Evolutionary conservation across 2,888 invertebrate species (phyloP).

Genomic region (Cataglyphis albicans): DNA sequence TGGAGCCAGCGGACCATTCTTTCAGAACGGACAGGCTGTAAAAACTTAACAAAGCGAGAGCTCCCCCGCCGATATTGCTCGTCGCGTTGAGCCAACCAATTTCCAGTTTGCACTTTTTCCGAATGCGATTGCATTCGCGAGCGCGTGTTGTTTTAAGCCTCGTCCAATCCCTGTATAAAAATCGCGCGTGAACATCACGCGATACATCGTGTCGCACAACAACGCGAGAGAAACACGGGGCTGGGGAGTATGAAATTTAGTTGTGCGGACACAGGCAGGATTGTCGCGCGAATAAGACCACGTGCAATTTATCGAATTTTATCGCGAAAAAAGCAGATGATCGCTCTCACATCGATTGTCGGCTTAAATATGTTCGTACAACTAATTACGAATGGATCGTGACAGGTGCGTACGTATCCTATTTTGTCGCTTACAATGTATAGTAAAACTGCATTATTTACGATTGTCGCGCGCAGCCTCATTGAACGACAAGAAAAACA

Average conservation of each 20-base stretch:
- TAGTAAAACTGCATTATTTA: conserved; percentile 65
- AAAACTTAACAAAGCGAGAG: conserved; percentile 33
- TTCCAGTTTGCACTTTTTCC: conserved; percentile 37
- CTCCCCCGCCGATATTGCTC: conserved; percentile 35
- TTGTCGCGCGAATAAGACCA: background rate
- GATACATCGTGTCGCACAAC: background rate
- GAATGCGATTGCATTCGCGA: conserved; percentile 35
- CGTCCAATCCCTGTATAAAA: conserved; percentile 9
- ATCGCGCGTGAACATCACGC: conserved; percentile 6
- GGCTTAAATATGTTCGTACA: background rate
- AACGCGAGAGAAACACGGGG: background rate
- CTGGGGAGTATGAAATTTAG: background rate
- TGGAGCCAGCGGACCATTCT: conserved; percentile 21
- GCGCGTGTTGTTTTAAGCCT: conserved; percentile 27
- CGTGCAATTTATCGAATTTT: conserved; percentile 12
- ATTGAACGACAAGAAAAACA: conserved; percentile 55
- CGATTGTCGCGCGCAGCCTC: conserved; percentile 13
- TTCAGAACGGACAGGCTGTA: background rate
- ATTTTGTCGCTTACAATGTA: conserved; percentile 32
- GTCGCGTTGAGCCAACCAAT: conserved; percentile 34
- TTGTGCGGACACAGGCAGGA: background rate
- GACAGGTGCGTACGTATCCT: conserved; percentile 25
- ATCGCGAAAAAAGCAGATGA: background rate
- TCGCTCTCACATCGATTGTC: conserved; percentile 6
- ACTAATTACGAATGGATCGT: conserved; percentile 14